Percentiles rank a stretch among this genome's conserved stretches.
phyloP scores from a whole-genome alignment of 2,888 invertebrate species.

The Plagiodera versicolora region DNA sequence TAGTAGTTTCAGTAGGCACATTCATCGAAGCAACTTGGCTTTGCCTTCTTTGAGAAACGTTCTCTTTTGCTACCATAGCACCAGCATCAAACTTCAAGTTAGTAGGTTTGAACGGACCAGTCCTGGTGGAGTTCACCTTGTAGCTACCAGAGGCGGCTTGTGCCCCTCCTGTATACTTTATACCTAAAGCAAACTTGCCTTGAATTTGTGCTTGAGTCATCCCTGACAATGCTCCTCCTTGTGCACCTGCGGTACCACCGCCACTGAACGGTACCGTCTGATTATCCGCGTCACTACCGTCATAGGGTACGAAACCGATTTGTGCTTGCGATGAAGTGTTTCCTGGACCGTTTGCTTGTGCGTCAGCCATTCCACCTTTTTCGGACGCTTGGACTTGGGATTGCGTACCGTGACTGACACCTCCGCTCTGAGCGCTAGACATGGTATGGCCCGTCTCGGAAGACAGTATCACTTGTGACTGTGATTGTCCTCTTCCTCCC shows the following conservation, averaged over 20 bases:
- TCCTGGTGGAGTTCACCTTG: constrained; percentile 30
- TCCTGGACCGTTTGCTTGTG: constrained; percentile 82
- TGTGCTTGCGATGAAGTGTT: constrained; percentile 87
- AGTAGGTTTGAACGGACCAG: constrained; percentile 38
- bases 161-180: constrained; percentile 66
- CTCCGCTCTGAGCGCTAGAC: constrained; percentile 75
- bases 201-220: constrained; percentile 83
- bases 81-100: constrained; percentile 29
- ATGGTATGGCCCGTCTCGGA: constrained; percentile 75
- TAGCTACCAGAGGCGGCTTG: constrained; percentile 75
- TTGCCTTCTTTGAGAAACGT: constrained; percentile 10
- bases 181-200: constrained; percentile 61
- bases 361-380: constrained; percentile 83
- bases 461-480: constrained; percentile 75
- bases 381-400: constrained; percentile 79
- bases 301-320: constrained; percentile 80
- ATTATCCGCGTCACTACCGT: constrained; percentile 60
- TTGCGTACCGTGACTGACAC: constrained; percentile 74
- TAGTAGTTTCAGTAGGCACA: background rate
- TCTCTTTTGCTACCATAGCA: constrained; percentile 9
- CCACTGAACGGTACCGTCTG: constrained; percentile 68
- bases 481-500: constrained; percentile 74
- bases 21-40: constrained; percentile 7
- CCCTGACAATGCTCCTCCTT: constrained; percentile 73
- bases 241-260: constrained; percentile 77